Evolutionary conservation across 2,888 invertebrate species (phyloP), one percentile per base, ranked within the genome.

Genomic region (Spilosoma lubricipeda): DNA sequence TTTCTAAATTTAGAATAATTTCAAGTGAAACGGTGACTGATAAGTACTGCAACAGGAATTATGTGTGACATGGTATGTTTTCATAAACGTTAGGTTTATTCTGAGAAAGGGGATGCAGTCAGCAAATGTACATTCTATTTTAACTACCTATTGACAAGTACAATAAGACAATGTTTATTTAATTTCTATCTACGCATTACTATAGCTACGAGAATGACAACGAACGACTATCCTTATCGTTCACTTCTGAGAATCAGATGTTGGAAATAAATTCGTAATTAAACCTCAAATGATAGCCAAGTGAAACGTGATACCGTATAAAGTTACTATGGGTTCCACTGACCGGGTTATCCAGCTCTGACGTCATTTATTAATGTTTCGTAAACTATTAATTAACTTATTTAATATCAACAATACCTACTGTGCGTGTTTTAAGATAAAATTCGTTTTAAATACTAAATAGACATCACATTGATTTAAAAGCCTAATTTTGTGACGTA

Each of bases 241-340:
- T 63, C 20, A 13, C 13, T 74, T 67, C 74, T 48, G 30, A 67
- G 67, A 71, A 74, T 30, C 67, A 45, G 63, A 67, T 59, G 67
- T 27, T 36, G 63, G 39, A 33, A 71, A 23, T 33, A 59, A n/a
- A 67, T 74, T 36, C n/a, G 59, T 74, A 70, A 59, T 59, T 67
- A 73, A 76, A 79, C 81, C 84, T 79, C 83, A 81, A 78, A 81
- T 80, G 80, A 78, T 73, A 85, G 87, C 86, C 88, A 87, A 88
- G 82, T 73, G 76, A 82, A 86, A 90, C 81, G 77, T 82, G 87
- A 89, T 80, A 86, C 87, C 67, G 75, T 78, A 67, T 69, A 67
- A 79, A 84, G 80, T 85, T 89, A 88, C 85, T 87, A 86, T 82
- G 89, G 88, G 86, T 87, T 90, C 90, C 79, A 80, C 69, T 88